Base-by-base conservation (phyloP, 2,888 invertebrate species). In the Leptura quadrifasciata region DNA sequence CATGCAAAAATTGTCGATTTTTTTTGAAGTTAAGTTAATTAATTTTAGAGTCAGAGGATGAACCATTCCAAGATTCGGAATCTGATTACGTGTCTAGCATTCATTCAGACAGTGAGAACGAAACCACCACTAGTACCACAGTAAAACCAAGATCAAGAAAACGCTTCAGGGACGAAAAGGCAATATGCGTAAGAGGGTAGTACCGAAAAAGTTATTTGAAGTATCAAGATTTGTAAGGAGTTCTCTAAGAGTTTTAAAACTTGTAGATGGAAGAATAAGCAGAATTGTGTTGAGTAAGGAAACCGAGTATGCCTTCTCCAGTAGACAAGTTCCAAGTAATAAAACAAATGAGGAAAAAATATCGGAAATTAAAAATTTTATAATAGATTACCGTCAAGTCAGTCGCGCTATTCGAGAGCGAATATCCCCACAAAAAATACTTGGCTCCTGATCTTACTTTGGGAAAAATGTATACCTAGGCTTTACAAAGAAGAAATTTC, bases 401-500 rank as follows among this genome's bases (percentile, higher is more conserved):
- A 6, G 24, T 24, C 8, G 17, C 31, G 27, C n/a, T 35, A 24
- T 63, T 63, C 18, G 12, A 17, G 18, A 63, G 31, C 17, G 17
- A 20, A 17, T 27, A 63, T 17, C 10, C 61, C 61, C 18, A n/a
- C n/a, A n/a, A 17, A 20, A 63, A n/a, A 63, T 63, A 63, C 54
- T 54, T 54, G 9, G 54, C n/a, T 54, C 54, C 54, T 54, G 2
- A 54, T 54, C 54, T 17, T 54, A 54, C 17, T 54, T 54, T 54
- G 54, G 17, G 17, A 54, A 54, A 54, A n/a, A n/a, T n/a, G n/a
- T n/a, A 54, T 58, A 12, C 21, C 3, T 58, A 18, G 58, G 6
- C 58, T 58, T 24, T 58, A 58, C 58, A 58, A 58, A 21, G 24
- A 21, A 18, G 12, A 58, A 57, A 57, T 57, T 57, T 9, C n/a